Conservation (phyloP, 37 sponge, comb jelly and placozoan species). For the Theonella swinhoei region DNA sequence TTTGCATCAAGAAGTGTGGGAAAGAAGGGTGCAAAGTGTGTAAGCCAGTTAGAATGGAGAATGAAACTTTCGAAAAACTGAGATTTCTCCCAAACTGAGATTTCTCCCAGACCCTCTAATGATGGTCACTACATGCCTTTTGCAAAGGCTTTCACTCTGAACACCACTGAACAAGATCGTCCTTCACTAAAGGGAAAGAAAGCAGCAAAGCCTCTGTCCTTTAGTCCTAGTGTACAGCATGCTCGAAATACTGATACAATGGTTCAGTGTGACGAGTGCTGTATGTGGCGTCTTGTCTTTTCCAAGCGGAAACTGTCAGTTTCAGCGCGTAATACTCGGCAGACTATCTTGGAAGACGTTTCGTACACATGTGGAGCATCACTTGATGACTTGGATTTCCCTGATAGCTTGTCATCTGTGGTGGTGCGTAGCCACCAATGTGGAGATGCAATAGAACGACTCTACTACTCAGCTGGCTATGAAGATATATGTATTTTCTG, state of each 20-base stretch:
- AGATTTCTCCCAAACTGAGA: constrained; percentile 18
- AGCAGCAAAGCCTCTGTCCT: constrained; percentile 13
- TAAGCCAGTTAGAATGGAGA: constrained; percentile 18
- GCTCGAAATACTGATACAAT: constrained; percentile 15
- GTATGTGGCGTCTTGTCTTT: constrained; percentile 41
- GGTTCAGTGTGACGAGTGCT: constrained; percentile 37
- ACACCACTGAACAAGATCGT: constrained; percentile 13
- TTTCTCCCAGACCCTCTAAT: constrained; percentile 1
- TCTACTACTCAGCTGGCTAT: too few species aligned
- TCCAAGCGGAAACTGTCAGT: constrained; percentile 25
- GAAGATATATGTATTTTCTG: too few species aligned
- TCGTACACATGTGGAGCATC: too few species aligned
- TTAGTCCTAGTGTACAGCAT: constrained; percentile 28
- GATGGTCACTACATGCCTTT: constrained; percentile 48
- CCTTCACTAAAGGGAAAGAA: constrained; percentile 8
- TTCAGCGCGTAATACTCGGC: too few species aligned
- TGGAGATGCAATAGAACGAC: too few species aligned
- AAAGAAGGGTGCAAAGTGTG: constrained; percentile 6
- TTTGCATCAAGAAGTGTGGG: constrained; percentile 38
- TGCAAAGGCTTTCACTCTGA: background rate
- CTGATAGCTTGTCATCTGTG: too few species aligned
- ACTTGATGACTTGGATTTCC: too few species aligned
- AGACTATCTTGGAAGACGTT: too few species aligned
- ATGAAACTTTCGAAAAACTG: background rate
- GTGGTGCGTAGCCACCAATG: too few species aligned